Conservation (phyloP, 2,888 invertebrate species). For the Atherix ibis region DNA sequence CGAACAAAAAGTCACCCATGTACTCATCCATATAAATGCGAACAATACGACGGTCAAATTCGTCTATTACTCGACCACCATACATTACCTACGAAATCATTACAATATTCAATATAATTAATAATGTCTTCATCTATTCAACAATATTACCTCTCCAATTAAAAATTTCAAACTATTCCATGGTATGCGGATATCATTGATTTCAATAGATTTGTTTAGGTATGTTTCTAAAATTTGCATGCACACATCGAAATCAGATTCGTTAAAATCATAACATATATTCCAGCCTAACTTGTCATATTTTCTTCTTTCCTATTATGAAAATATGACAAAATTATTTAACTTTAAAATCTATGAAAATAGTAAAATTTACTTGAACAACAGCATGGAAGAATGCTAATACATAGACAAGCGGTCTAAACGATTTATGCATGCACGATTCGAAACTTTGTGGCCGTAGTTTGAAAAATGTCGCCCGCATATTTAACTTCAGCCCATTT, state of each 20-base stretch:
- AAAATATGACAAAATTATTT: neutral
- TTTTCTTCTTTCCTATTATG: slow-evolving; percentile 61
- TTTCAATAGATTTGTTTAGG: slow-evolving; percentile 47
- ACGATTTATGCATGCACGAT: slow-evolving; percentile 58
- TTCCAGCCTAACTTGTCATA: slow-evolving; percentile 95
- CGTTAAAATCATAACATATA: slow-evolving; percentile 83
- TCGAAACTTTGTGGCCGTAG: slow-evolving; percentile 58
- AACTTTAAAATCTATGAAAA: no score
- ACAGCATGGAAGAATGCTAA: slow-evolving; percentile 89
- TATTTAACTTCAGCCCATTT: slow-evolving; percentile 74
- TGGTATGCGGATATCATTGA: slow-evolving; percentile 50
- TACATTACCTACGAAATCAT: slow-evolving; percentile 63
- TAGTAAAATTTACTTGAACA: slow-evolving; percentile 61
- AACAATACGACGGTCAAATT: slow-evolving; percentile 75
- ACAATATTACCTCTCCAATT: slow-evolving; percentile 79
- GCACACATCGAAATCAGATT: slow-evolving; percentile 83
- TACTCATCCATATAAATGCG: slow-evolving; percentile 86
- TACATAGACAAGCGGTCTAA: slow-evolving; percentile 68
- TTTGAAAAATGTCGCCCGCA: slow-evolving; percentile 79
- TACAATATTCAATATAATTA: neutral
- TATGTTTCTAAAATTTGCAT: slow-evolving; percentile 73
- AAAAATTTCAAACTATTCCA: slow-evolving; percentile 86
- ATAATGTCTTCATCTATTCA: slow-evolving; percentile 9
- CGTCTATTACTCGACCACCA: slow-evolving; percentile 84
- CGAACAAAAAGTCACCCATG: slow-evolving; percentile 86